These are phyloP conservation scores for Stegodyphus dumicola DNA, from an alignment of 1,140 invertebrate species.

Conservation along the genomic window DNA sequence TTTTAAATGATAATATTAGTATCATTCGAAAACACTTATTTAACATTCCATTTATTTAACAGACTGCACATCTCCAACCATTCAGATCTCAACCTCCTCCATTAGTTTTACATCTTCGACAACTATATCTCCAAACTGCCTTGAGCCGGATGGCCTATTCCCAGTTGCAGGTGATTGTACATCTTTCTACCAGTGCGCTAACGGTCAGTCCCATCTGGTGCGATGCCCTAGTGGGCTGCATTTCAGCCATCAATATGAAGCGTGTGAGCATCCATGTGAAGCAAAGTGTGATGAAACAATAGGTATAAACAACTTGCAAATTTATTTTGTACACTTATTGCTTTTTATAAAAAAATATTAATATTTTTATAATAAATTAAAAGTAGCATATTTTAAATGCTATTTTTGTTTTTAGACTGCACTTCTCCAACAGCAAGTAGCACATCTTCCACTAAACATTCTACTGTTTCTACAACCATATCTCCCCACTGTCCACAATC, in stretches of 20 bases:
- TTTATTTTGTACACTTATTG: background rate
- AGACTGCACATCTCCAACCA: background rate
- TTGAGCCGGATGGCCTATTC: background rate
- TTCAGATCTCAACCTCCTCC: no score
- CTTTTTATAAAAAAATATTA: background rate
- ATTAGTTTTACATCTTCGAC: background rate
- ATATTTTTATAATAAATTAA: background rate
- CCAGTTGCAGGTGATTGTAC: background rate
- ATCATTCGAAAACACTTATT: no score
- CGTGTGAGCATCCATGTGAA: conserved; percentile 9
- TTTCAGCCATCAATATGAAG: background rate
- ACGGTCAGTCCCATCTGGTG: background rate
- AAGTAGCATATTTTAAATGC: background rate
- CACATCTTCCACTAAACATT: background rate
- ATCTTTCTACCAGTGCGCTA: background rate
- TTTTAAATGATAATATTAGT: no score
- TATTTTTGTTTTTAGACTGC: background rate
- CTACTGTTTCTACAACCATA: background rate
- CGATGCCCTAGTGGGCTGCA: conserved; percentile 23
- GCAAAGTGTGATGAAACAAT: conserved; percentile 16
- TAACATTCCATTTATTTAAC: no score
- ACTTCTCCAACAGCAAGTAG: background rate
- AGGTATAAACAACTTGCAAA: background rate
- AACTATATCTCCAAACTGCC: background rate
- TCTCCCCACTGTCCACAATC: background rate